Conservation (phyloP, 2,888 invertebrate genomes). For the Eilema sororculum region DNA sequence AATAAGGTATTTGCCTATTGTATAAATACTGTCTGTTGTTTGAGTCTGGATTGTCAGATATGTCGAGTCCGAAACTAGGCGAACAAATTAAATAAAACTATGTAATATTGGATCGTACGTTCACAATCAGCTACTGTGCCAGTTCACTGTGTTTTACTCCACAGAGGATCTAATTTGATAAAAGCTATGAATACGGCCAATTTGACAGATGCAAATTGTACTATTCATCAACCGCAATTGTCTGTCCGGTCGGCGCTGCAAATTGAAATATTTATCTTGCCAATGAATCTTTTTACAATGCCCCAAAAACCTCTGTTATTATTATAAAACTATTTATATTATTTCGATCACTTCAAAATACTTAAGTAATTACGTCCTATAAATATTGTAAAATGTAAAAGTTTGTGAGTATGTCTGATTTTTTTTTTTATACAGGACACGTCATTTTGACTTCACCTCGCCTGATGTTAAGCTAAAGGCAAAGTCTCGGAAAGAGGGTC, state of each 20-base stretch:
- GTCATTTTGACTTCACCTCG: too few species aligned
- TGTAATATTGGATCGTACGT: background rate
- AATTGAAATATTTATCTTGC: background rate
- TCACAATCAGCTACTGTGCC: background rate
- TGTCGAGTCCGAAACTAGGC: too few species aligned
- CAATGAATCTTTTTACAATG: background rate
- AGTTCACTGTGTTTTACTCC: background rate
- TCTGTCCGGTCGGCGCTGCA: background rate
- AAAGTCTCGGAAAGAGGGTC: too few species aligned
- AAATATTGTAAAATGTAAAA: background rate
- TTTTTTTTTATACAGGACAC: too few species aligned
- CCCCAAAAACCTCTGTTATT: background rate
- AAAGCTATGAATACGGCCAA: slow-evolving; percentile 32
- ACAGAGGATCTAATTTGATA: slow-evolving; percentile 33
- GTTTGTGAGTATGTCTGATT: too few species aligned
- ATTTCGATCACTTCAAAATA: too few species aligned
- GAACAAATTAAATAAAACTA: background rate
- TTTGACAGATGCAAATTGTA: slow-evolving; percentile 27
- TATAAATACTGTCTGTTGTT: too few species aligned
- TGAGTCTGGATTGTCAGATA: too few species aligned
- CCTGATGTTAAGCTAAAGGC: too few species aligned
- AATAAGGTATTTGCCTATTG: too few species aligned
- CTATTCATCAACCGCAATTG: slow-evolving; percentile 14
- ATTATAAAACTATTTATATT: too few species aligned
- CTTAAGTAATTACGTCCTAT: too few species aligned